phyloP scores from a whole-genome alignment of 2,113 vertebrate species.

The Cynopterus brachyotis region DNA sequence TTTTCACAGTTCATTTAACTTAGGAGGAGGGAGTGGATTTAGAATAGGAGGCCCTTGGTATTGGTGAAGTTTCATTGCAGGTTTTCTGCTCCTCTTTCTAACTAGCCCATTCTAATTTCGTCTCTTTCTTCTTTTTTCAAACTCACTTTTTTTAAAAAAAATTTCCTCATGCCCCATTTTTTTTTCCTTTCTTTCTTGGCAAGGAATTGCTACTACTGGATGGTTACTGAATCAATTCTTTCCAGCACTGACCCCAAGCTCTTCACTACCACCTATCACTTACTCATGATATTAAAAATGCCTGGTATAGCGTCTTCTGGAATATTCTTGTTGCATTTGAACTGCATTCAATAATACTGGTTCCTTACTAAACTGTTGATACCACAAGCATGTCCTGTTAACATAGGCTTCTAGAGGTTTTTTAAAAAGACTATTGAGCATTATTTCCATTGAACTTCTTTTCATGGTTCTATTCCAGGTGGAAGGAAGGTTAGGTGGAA shows the following conservation, averaged over 20 bases:
- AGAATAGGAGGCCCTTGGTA: not conserved
- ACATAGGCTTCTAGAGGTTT: not conserved
- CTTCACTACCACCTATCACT: not conserved
- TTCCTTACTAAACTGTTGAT: not conserved
- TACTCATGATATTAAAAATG: conserved; percentile 33
- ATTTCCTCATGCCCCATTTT: too few relatives aligned
- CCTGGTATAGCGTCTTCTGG: conserved; percentile 22
- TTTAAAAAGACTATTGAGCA: not conserved
- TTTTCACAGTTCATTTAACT: conserved; percentile 75
- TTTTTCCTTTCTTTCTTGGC: not conserved
- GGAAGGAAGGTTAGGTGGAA: not conserved
- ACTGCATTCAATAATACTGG: not conserved
- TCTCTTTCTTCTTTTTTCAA: not conserved
- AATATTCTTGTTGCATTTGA: conserved; percentile 43
- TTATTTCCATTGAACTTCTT: not conserved
- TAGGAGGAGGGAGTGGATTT: conserved; percentile 50
- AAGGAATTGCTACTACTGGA: not conserved
- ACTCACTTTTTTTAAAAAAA: too few relatives aligned
- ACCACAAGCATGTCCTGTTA: not conserved
- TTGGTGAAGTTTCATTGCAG: not conserved
- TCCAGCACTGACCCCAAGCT: not conserved
- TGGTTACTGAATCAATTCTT: not conserved
- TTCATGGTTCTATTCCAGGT: not conserved
- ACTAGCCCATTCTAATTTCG: not conserved
- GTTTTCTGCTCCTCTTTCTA: conserved; percentile 6